Evolutionary conservation across 2,888 invertebrate species (phyloP).

Genomic region (Rhingia rostrata): DNA sequence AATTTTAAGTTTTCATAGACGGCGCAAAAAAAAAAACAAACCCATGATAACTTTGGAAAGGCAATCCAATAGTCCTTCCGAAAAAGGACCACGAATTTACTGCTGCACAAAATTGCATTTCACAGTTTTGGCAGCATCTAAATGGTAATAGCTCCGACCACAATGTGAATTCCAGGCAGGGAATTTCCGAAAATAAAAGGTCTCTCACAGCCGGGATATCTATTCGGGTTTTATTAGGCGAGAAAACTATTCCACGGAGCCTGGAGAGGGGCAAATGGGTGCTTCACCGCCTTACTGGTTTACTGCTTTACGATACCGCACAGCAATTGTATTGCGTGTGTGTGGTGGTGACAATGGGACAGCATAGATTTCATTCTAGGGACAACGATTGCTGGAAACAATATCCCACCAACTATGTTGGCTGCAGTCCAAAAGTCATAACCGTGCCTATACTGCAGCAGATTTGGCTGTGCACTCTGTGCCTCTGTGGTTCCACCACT

Average conservation of each 20-base stretch:
- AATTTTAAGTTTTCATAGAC: slow-evolving; percentile 19
- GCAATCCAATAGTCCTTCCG: slow-evolving; percentile 48
- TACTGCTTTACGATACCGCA: not conserved
- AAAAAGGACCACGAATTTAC: slow-evolving; percentile 30
- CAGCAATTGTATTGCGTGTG: slow-evolving; percentile 3
- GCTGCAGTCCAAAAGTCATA: slow-evolving; percentile 35
- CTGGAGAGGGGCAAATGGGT: slow-evolving; percentile 6
- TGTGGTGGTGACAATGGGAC: slow-evolving; percentile 56
- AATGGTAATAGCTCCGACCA: not conserved
- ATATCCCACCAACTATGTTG: slow-evolving; percentile 15
- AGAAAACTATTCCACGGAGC: slow-evolving; percentile 25
- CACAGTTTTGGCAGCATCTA: slow-evolving; percentile 1
- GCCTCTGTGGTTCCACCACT: not conserved
- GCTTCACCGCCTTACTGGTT: not conserved
- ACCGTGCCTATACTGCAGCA: slow-evolving; percentile 9
- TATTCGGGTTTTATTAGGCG: slow-evolving; percentile 48
- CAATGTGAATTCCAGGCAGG: slow-evolving; percentile 17
- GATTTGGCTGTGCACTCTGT: not conserved
- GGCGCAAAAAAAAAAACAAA: no score
- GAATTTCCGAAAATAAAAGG: slow-evolving; percentile 37
- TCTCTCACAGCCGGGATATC: not conserved
- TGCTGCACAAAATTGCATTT: slow-evolving; percentile 62
- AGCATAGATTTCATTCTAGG: slow-evolving; percentile 36
- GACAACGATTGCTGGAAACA: not conserved
- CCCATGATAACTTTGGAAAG: not conserved